Base-by-base conservation (phyloP, 1,140 invertebrate species). In the Magallana angulata region DNA sequence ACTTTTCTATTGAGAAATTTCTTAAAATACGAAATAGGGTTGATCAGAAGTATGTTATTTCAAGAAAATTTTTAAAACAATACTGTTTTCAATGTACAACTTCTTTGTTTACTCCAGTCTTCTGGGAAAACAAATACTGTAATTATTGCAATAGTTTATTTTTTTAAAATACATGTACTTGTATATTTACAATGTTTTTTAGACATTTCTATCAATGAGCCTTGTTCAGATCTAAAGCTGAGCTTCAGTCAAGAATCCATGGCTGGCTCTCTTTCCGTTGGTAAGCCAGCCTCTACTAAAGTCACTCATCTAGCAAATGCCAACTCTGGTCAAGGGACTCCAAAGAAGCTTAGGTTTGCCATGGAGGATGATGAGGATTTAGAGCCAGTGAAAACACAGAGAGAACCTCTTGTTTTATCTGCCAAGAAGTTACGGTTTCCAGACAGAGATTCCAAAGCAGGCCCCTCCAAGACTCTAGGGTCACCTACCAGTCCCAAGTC, bases 361-460 rank as follows among this genome's bases (percentile, higher is more conserved):
- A 30, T 48, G 80, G 85, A 71, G 18, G 14, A 57, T 56, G 64
- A 81, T 57, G 56, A 59, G 48, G 71, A 56, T 59, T 11, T 68
- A n/a, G 84, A 30, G 36, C 84, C 87, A 8, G 59, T 48, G 48
- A 86, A 80, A 16, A 62, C 84, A 48, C 60, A 64, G 62, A 59
- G 62, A 36, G 85, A 86, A 0, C 11, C 85, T 12, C 60, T 81
- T 68, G 30, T 71, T 18, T 60, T 57, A 3, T 84, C 76, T 56
- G 81, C 87, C 7, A 88, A 84, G 80, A 85, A 88, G 57, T 58
- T 88, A 30, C 24, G 82, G 9, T 86, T 86, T 57, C 36, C 60
- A 18, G 87, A 85, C 9, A 58, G 24, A 56, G 82, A 82, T 24
- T 56, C 57, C 36, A 76, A 56, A n/a, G 16, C 24, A 62, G 18